These are phyloP conservation scores for Drosophila setifemur DNA, from an alignment of 1,140 invertebrate species.

Conservation along the genomic window DNA sequence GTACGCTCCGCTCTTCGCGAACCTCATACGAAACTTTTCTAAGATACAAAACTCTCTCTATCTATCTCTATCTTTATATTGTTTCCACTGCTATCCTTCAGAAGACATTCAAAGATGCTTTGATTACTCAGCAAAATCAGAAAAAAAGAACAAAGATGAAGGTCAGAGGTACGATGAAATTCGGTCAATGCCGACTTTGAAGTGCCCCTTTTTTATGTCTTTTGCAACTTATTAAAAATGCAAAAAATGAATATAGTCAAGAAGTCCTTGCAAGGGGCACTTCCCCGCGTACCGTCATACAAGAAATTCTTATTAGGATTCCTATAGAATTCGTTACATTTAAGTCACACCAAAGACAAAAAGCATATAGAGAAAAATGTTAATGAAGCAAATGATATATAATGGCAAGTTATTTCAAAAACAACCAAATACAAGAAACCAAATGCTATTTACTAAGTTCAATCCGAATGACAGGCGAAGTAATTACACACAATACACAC, in stretches of 20 bases:
- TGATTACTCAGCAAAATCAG: conserved; percentile 45
- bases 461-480: conserved; percentile 58
- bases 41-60: conserved; percentile 53
- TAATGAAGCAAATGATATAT: conserved; percentile 68
- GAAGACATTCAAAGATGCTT: conserved; percentile 49
- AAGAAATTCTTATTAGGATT: conserved; percentile 55
- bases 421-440: conserved; percentile 31
- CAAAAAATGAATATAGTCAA: too few species aligned
- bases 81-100: conserved; percentile 49
- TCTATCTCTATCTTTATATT: conserved; percentile 43
- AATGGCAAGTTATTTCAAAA: conserved; percentile 68
- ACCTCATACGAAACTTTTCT: conserved; percentile 56
- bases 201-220: conserved; percentile 32
- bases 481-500: conserved; percentile 51
- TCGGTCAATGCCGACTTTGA: conserved; percentile 20
- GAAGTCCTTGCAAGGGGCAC: conserved; percentile 16
- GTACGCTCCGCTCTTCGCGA: conserved; percentile 39
- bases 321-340: conserved; percentile 49
- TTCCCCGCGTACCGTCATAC: conserved; percentile 29
- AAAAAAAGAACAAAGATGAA: conserved; percentile 6
- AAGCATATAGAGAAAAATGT: conserved; percentile 63
- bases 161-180: conserved; percentile 11
- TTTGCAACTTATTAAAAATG: background rate
- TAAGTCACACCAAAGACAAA: conserved; percentile 38
- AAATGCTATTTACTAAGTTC: conserved; percentile 68